phyloP scores from a whole-genome alignment of 2,888 invertebrate species.

The Macrosoma leucophasiata region DNA sequence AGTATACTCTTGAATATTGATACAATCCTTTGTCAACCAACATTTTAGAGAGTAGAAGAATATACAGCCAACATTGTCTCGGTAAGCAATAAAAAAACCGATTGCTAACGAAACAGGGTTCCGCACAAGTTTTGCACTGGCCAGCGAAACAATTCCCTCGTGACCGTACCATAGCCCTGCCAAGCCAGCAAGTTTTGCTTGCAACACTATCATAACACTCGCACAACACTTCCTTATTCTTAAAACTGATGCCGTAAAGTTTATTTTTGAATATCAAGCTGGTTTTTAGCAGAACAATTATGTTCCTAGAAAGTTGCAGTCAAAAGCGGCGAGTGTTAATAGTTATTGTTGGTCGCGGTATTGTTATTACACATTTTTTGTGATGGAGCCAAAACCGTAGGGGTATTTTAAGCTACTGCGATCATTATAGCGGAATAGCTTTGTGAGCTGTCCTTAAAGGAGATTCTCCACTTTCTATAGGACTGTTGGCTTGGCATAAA shows the following conservation, averaged over 20 bases:
- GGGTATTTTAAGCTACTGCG: no score
- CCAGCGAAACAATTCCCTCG: conserved; percentile 65
- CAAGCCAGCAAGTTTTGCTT: conserved; percentile 45
- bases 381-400: conserved; percentile 45
- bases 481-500: no score
- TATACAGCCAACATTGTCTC: no score
- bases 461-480: no score
- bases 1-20: no score
- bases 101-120: conserved; percentile 14
- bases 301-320: conserved; percentile 35
- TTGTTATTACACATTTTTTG: conserved; percentile 56
- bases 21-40: no score
- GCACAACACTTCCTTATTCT: conserved; percentile 2
- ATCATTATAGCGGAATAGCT: no score
- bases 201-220: conserved; percentile 18
- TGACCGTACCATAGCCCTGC: conserved; percentile 50
- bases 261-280: background rate
- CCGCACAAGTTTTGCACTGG: conserved; percentile 37
- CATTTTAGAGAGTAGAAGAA: no score
- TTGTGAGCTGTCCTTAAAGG: no score
- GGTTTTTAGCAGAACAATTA: conserved; percentile 3
- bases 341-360: conserved; percentile 50
- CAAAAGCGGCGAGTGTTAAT: conserved; percentile 58
- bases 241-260: background rate
- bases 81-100: no score